These are phyloP conservation scores for Styela clava DNA, from an alignment of 23 tunicate genomes.

Conservation along the genomic window DNA sequence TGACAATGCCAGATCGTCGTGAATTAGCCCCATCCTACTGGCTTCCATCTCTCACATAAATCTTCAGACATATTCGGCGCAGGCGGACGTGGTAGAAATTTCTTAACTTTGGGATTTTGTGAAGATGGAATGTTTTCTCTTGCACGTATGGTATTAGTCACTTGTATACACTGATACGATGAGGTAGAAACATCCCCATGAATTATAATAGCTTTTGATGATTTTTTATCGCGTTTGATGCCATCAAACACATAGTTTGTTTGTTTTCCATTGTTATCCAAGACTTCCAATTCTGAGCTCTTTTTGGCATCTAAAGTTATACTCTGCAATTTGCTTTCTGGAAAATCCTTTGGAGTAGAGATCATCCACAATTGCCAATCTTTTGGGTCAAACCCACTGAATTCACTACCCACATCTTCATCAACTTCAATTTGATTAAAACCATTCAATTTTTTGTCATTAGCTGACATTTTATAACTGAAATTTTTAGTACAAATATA, in stretches of 20 bases:
- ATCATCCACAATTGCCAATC: not conserved
- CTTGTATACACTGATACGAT: not conserved
- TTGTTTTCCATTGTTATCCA: not conserved
- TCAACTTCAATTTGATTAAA: not conserved
- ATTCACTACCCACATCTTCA: not conserved
- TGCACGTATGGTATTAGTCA: not conserved
- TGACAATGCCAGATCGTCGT: too few relatives aligned
- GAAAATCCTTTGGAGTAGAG: not conserved
- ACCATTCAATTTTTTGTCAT: not conserved
- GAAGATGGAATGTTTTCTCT: not conserved
- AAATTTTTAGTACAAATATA: too few relatives aligned
- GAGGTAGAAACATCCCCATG: not conserved
- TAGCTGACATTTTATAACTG: not conserved
- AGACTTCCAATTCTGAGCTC: not conserved
- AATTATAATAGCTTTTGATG: not conserved
- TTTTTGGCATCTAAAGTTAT: not conserved
- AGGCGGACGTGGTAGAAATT: not conserved
- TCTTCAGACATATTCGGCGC: constrained; percentile 16
- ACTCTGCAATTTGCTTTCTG: not conserved
- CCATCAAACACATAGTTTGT: not conserved
- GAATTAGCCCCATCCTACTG: constrained; percentile 3
- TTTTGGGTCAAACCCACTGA: not conserved
- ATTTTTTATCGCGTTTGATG: not conserved
- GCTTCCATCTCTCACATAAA: constrained; percentile 3
- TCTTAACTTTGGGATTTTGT: not conserved